Evolutionary conservation across 2,888 invertebrate genomes (phyloP), one percentile per base, ranked within the genome.

Genomic region (Lucinisca nassula): DNA sequence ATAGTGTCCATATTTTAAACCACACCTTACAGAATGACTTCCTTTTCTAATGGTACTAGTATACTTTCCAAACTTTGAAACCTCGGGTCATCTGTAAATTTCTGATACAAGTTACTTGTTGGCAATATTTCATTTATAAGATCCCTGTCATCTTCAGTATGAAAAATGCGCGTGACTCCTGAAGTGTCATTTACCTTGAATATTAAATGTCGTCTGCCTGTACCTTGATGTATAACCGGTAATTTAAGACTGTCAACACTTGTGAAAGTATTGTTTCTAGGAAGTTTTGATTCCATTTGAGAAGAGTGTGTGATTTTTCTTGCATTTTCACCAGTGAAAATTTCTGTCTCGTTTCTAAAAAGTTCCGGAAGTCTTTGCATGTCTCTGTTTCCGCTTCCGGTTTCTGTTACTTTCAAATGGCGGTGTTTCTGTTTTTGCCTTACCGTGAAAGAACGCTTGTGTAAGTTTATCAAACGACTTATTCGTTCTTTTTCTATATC

Each of bases 401-500:
- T 51, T 37, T 32, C 49, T 4, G 45, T 27, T 30, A 83, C 30
- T 58, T 83, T 84, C 75, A 67, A 79, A n/a, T 77, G 76, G 12
- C 87, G 83, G 27, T 89, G 90, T 55, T 85, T 89, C 38, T 90
- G 91, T 58, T 80, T 86, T 82, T 91, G 91, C 8, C 90, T 82
- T n/a, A 83, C 70, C 3, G 89, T 72, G 70, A 94, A 94, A 4
- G 93, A 90, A 1, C 90, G 88, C 61, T 91, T 90, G 85, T 94
- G 93, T 55, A 94, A 80, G 76, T 95, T 94, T 4, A 94, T 85
- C 8, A 94, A 80, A 21, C 93, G 90, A 17, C 87, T 75, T 0
- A 91, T 92, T 74, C 94, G 85, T 58, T 90, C 85, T 61, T 92
- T 89, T 85, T 94, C 94, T 17, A 92, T 85, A 30, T 88, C 90